Base-by-base conservation (phyloP, 1,140 invertebrate species). In the Phymastichus coffea region DNA sequence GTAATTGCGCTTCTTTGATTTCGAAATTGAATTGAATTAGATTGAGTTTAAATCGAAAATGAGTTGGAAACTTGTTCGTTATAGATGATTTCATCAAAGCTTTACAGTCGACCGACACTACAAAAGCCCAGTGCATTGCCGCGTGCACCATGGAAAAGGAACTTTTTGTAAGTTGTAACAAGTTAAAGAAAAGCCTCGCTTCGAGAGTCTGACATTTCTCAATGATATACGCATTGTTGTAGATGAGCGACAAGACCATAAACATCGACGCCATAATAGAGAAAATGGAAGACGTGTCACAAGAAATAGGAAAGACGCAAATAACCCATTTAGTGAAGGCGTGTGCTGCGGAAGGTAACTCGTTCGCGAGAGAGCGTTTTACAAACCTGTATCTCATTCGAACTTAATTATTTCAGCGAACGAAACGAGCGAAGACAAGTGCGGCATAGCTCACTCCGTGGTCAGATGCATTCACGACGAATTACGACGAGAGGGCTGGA, bases 91-190 rank as follows among this genome's bases (percentile, higher is more conserved):
- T 59, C 19, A 59, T 59, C 15, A 2, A 19, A n/a, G 28, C 57
- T 2, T 37, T 59, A n/a, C 17, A 52, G 19, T 59, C 57, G 3
- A 26, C 3, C 17, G 30, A 59, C 40, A 20, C 28, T 10, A 26
- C 26, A 4, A 28, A 52, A 28, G 57, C 57, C 0, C 57, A 59
- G 15, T 59, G 57, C 30, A 59, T 59, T 6, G 57, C 57, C 2
- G 4, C 57, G 2, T 59, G 57, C 14, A 59, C 57, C 6, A 59
- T 59, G 57, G 57, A 59, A n/a, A 59, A 59, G 25, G 57, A 59
- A 28, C 17, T 19, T 0, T 59, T 59, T 15, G 57, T 59, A 52
- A 52, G 48, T 58, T n/a, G n/a, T n/a, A n/a, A n/a, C n/a, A n/a
- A n/a, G n/a, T n/a, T n/a, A n/a, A n/a, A n/a, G n/a, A n/a, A n/a